These are phyloP conservation scores for Spicauda simplicius DNA, from an alignment of 2,888 invertebrate genomes.

Conservation along the genomic window DNA sequence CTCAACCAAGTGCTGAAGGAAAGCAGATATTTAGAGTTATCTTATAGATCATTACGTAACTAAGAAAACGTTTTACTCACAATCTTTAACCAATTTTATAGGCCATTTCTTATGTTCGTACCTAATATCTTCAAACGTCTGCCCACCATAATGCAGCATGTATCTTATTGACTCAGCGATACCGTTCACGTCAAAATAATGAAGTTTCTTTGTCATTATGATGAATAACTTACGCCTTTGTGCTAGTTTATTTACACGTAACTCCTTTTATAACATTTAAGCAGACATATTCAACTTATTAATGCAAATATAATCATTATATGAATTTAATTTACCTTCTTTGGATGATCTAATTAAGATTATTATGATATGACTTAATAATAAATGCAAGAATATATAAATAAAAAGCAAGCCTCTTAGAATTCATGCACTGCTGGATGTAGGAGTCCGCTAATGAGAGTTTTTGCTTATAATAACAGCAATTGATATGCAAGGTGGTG, in stretches of 20 bases:
- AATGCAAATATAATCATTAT: not conserved
- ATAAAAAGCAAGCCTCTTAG: no score
- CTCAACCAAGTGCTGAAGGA: no score
- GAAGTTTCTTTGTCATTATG: slow-evolving; percentile 43
- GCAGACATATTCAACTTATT: slow-evolving; percentile 7
- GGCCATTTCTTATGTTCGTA: slow-evolving; percentile 59
- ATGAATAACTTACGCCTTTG: not conserved
- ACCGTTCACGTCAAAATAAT: slow-evolving; percentile 51
- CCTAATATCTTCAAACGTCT: slow-evolving; percentile 67
- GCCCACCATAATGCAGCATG: slow-evolving; percentile 66
- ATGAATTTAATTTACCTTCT: not conserved
- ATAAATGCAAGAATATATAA: no score
- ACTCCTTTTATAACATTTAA: not conserved
- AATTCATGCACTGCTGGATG: no score
- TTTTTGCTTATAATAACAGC: no score
- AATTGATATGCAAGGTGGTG: no score
- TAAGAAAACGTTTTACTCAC: slow-evolving; percentile 55
- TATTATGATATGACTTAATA: no score
- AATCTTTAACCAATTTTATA: slow-evolving; percentile 56
- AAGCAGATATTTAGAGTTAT: no score
- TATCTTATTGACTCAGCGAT: slow-evolving; percentile 66
- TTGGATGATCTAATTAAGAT: no score
- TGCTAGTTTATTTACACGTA: not conserved
- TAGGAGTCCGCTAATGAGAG: no score
- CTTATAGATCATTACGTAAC: no score